Evolutionary conservation across 2,113 vertebrate species (phyloP).

Genomic region (Sylvietta virens): DNA sequence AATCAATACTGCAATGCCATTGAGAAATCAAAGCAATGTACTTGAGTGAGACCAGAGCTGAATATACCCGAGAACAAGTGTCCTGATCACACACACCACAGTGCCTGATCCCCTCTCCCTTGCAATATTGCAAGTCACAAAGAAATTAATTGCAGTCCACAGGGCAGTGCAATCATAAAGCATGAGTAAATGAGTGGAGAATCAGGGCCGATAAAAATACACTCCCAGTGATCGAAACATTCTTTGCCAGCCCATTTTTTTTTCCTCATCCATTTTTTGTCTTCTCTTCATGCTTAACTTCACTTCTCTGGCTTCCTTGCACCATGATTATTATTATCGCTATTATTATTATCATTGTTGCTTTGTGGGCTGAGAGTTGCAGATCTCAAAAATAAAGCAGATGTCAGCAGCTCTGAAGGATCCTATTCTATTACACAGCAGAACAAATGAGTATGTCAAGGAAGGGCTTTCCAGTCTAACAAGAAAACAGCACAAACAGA

Average conservation of each 20-base stretch:
- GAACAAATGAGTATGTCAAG: conserved; percentile 78
- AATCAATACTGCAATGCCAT: conserved; percentile 55
- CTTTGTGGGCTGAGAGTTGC: conserved; percentile 62
- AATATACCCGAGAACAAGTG: neutral
- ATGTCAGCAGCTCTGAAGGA: conserved; percentile 71
- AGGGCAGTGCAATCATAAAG: neutral
- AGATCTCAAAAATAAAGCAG: conserved; percentile 71
- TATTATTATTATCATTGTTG: conserved; percentile 68
- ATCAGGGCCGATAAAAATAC: neutral
- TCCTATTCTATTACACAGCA: conserved; percentile 70
- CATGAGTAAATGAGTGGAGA: neutral
- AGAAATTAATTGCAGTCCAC: conserved; percentile 37
- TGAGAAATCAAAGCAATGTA: conserved; percentile 53
- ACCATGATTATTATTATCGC: conserved; percentile 53
- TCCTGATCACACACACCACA: neutral
- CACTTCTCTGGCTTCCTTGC: conserved; percentile 46
- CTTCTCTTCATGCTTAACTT: conserved; percentile 32
- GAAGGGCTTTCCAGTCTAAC: conserved; percentile 68
- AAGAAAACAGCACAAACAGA: conserved; percentile 73
- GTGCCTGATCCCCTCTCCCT: neutral
- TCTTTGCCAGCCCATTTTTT: neutral
- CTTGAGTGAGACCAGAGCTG: neutral
- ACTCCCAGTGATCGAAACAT: neutral
- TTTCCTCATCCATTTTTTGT: neutral
- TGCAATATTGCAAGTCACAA: neutral